A percentile compares a stretch with the other conserved stretches of the same genome.
Conservation (phyloP, 2,888 invertebrate genomes). For the Drosophila mimetica region DNA sequence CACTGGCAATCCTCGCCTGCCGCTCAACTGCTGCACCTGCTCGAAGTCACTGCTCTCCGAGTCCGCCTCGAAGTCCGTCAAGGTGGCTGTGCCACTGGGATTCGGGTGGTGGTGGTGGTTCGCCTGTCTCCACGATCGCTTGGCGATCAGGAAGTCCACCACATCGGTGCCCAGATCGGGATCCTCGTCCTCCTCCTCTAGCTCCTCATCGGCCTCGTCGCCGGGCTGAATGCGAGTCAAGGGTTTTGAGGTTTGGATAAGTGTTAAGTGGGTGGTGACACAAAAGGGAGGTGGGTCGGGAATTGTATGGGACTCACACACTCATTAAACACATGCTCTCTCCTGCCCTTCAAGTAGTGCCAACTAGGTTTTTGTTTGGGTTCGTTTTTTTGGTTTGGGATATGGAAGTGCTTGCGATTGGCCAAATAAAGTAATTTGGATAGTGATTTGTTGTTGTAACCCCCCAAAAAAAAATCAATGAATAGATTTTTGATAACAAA, state of each 20-base stretch:
- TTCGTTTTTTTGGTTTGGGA: slow-evolving; percentile 2
- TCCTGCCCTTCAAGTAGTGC: slow-evolving; percentile 57
- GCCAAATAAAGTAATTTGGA: background rate
- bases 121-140: slow-evolving; percentile 70
- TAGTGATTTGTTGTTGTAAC: too few species aligned
- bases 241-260: slow-evolving; percentile 31
- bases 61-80: slow-evolving; percentile 87
- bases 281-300: slow-evolving; percentile 3
- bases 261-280: slow-evolving; percentile 49
- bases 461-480: too few species aligned
- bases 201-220: slow-evolving; percentile 82
- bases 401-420: background rate
- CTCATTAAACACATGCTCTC: slow-evolving; percentile 17
- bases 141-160: slow-evolving; percentile 70
- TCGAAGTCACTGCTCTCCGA: slow-evolving; percentile 86
- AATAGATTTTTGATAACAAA: too few species aligned
- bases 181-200: slow-evolving; percentile 64
- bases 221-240: slow-evolving; percentile 65
- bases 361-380: slow-evolving; percentile 49
- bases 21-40: slow-evolving; percentile 78
- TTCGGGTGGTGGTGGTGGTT: slow-evolving; percentile 44
- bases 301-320: slow-evolving; percentile 21
- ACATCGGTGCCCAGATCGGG: slow-evolving; percentile 64
- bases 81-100: slow-evolving; percentile 61
- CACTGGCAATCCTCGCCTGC: slow-evolving; percentile 44